These are phyloP conservation scores for Dasysyrphus albostriatus DNA, from an alignment of 2,888 invertebrate species.

Conservation along the genomic window DNA sequence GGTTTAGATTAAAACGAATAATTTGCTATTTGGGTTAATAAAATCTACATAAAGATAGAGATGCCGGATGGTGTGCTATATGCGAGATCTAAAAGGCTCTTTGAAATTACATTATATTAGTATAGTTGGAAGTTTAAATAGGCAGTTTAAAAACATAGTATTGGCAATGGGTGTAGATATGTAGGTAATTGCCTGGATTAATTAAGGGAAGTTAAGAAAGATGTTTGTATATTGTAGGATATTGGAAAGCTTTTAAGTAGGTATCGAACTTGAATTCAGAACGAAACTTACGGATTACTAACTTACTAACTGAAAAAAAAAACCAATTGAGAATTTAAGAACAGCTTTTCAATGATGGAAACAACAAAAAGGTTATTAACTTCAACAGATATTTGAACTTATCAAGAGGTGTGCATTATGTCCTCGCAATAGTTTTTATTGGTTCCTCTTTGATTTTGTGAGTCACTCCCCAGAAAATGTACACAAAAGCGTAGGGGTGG, in stretches of 20 bases:
- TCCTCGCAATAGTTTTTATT: no score
- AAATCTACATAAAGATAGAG: constrained; percentile 46
- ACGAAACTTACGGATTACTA: not conserved
- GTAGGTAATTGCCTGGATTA: constrained; percentile 1
- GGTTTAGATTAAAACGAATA: constrained; percentile 59
- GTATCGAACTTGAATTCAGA: not conserved
- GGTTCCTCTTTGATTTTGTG: no score
- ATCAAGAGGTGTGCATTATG: no score
- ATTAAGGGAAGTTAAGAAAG: not conserved
- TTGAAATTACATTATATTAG: constrained; percentile 30
- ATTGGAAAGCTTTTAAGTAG: not conserved
- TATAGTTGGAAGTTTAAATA: constrained; percentile 19
- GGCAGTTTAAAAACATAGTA: constrained; percentile 3
- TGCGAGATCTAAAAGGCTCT: constrained; percentile 28
- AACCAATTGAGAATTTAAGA: no score
- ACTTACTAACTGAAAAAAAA: no score
- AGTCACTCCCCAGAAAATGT: no score
- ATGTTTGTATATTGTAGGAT: not conserved
- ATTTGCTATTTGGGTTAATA: constrained; percentile 59
- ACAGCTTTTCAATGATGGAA: no score
- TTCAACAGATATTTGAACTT: no score
- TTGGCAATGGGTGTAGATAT: not conserved
- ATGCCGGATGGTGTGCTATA: constrained; percentile 8
- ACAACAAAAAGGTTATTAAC: no score
- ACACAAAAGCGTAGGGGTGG: no score